Evolutionary conservation across 64 coral and sea anemone genomes (phyloP), one percentile per base, ranked within the genome.

Genomic region (Anthopleura sola): DNA sequence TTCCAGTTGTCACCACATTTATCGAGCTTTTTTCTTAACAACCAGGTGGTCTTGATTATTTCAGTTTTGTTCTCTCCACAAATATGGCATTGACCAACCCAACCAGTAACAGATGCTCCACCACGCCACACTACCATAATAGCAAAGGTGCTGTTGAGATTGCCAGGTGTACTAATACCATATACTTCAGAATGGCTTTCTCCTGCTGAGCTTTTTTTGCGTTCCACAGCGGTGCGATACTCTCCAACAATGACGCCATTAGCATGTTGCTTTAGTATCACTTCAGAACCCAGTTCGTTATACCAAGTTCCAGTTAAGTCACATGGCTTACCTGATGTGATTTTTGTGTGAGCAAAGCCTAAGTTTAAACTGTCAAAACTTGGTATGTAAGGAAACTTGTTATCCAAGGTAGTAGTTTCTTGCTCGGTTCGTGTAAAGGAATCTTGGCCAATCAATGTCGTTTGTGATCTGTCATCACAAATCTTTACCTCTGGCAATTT

Each of bases 191-290:
- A 97, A 84, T 97, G 95, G 15, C 79, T 87, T 11, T 62, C 53
- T 55, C 95, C 95, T 85, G 95, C 95, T 74, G 91, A 81, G 3
- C 91, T 88, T 32, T 84, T 90, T 88, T 90, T 82, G 37, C 87
- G 80, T 86, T 97, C 95, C 38, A 97, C 95, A 68, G 95, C 95
- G 47, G 95, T 97, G 64, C 95, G 91, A 60, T 97, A 97, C 80
- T 97, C 95, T 60, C 95, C 95, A 23, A 66, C 81, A 80, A 97
- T 90, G 39, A 75, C 44, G 48, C 75, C 86, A 54, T 69, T 62
- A 32, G 55, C 56, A 3, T 40, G 51, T 57, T 97, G 88, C 19
- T 87, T 78, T 5, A 97, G 33, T 64, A 97, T 93, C 47, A 97
- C 82, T 80, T 97, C 91, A 50, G 95, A 97, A 21, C 95, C 95